Base-by-base conservation (phyloP, 2,797 vertebrate genomes). In the Clarias laeviceps region DNA sequence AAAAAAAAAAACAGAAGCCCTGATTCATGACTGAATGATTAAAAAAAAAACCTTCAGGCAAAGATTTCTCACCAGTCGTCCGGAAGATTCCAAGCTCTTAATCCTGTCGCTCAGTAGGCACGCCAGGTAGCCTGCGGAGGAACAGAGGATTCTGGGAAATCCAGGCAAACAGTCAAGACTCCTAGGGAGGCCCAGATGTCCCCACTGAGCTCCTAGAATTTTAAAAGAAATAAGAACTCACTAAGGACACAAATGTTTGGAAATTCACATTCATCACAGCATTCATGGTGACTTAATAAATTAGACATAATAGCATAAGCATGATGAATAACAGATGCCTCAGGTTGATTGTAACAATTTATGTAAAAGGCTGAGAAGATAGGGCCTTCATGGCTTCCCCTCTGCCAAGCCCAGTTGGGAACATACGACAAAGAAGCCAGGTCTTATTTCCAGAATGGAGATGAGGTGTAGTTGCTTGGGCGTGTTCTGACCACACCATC, bases 11-110 rank as follows among this genome's bases (percentile, higher is more conserved):
- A 50, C 11, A 24, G 61, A 83, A 84, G 62, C 32, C 57, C 64
- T 78, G 83, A 85, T 80, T 85, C 83, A 70, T 85, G 34, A 80
- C 56, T 62, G 65, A 80, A 14, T 76, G 76, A 80, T 79, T 84
- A 61, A 69, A 78, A 69, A 76, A 79, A 78, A 69, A 76, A 79
- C 64, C 83, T 84, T 56, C 64, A 68, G 64, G 83, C 65, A 59
- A 79, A 3, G 7, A 59, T 72, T 79, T 84, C 66, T 64, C 40
- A 17, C n/a, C 73, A 77, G 80, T 82, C 22, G 34, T 82, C 84
- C 85, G 76, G 82, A 84, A 85, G 74, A 85, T 82, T 87, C 79
- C 73, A 80, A 82, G 79, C 84, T 82, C n/a, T 81, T 89, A 87
- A 87, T 89, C 86, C 86, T 82, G 73, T 86, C 54, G 59, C 86